Evolutionary conservation across 2,888 invertebrate species (phyloP).

Genomic region (Limnephilus lunatus): DNA sequence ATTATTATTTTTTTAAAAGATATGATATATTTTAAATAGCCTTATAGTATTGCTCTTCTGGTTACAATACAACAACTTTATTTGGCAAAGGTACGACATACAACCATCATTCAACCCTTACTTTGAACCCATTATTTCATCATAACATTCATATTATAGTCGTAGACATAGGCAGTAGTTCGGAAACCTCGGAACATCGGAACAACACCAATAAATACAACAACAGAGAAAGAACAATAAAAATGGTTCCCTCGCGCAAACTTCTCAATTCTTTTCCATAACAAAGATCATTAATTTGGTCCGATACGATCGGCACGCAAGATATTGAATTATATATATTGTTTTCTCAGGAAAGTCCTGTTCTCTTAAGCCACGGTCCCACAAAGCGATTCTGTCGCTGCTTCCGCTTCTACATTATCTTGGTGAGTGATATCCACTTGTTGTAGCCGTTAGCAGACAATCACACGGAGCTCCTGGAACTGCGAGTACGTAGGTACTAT

Average conservation of each 20-base stretch:
- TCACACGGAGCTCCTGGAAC: too few relatives aligned
- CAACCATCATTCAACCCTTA: background rate
- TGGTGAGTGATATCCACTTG: too few relatives aligned
- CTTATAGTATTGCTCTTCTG: background rate
- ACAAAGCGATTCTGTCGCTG: too few relatives aligned
- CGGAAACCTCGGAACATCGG: background rate
- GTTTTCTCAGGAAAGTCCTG: conserved; percentile 46
- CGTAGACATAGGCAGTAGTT: background rate
- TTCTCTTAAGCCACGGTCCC: background rate
- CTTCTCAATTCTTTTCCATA: background rate
- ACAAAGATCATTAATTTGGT: conserved; percentile 48
- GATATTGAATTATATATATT: conserved; percentile 44
- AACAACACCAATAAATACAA: conserved; percentile 30
- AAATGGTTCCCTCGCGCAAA: background rate
- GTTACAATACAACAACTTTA: background rate
- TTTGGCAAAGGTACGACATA: background rate
- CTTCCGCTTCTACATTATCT: too few relatives aligned
- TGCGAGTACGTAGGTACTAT: too few relatives aligned
- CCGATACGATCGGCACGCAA: conserved; percentile 46
- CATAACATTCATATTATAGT: background rate
- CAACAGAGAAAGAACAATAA: conserved; percentile 27
- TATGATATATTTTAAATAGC: background rate
- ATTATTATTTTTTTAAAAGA: background rate
- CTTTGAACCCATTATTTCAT: background rate
- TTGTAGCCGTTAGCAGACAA: too few relatives aligned